Percentiles rank a stretch among this genome's conserved stretches.
These are phyloP conservation scores for Neogale vison DNA, from an alignment of 2,113 vertebrate genomes.

Conservation along the genomic window DNA sequence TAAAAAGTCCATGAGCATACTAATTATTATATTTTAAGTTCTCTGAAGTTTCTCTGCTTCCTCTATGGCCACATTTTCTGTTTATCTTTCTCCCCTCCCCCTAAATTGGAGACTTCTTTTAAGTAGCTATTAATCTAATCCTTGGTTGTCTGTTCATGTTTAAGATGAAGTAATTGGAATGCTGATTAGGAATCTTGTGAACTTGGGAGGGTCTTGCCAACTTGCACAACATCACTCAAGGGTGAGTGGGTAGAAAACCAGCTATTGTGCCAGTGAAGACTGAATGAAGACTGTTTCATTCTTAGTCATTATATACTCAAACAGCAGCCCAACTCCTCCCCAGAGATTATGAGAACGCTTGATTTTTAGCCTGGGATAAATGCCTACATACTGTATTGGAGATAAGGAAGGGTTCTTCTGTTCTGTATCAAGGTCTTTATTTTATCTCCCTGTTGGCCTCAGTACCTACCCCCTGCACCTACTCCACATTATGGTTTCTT, in stretches of 20 bases:
- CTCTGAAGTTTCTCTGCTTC: background rate
- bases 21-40: background rate
- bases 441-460: background rate
- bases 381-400: background rate
- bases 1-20: background rate
- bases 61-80: background rate
- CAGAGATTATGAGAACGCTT: background rate
- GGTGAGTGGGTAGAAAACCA: background rate
- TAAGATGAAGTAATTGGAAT: conserved; percentile 31
- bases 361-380: conserved; percentile 25
- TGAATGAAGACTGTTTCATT: conserved; percentile 15
- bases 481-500: background rate
- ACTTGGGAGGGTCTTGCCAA: background rate
- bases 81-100: background rate
- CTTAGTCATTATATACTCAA: background rate
- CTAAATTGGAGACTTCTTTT: background rate
- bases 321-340: background rate
- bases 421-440: background rate
- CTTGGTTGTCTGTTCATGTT: background rate
- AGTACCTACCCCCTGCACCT: background rate
- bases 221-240: background rate
- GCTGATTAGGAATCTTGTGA: conserved; percentile 24
- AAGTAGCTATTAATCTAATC: background rate
- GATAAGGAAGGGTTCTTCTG: background rate
- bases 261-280: background rate